Conservation (phyloP, 2,113 vertebrate species). For the Phocoena phocoena region DNA sequence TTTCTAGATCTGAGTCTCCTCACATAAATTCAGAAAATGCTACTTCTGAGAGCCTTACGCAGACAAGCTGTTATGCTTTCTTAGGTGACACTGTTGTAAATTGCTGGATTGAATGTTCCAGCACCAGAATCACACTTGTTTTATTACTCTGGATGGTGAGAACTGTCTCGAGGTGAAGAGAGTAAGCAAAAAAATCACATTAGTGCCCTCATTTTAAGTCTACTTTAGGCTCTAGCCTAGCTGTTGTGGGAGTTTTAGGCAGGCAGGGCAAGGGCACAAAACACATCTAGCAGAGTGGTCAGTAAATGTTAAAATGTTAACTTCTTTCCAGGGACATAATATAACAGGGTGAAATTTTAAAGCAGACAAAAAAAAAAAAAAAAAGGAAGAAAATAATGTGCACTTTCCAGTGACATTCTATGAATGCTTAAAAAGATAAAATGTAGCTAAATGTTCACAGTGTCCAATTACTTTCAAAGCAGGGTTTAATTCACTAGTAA, state of each 20-base stretch:
- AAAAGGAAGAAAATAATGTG: background rate
- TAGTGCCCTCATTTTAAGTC: background rate
- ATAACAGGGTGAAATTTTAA: slow-evolving; percentile 5
- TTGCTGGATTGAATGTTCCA: background rate
- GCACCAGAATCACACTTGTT: background rate
- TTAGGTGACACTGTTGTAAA: background rate
- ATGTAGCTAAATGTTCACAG: background rate
- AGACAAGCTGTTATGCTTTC: background rate
- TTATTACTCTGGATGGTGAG: background rate
- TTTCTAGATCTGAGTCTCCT: background rate
- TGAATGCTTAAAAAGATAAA: background rate
- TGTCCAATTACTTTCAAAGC: background rate
- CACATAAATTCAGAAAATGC: background rate
- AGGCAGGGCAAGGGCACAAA: background rate
- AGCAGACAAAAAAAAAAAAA: background rate
- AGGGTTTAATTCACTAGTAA: background rate
- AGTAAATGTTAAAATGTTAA: slow-evolving; percentile 40
- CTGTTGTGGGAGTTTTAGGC: background rate
- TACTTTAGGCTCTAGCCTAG: background rate
- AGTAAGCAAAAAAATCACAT: background rate
- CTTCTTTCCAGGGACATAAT: background rate
- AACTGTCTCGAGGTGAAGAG: background rate
- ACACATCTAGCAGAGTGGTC: background rate
- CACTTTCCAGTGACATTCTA: background rate
- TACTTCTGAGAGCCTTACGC: background rate